Conservation (phyloP, 1,140 invertebrate genomes). For the Vollenhovia emeryi region DNA sequence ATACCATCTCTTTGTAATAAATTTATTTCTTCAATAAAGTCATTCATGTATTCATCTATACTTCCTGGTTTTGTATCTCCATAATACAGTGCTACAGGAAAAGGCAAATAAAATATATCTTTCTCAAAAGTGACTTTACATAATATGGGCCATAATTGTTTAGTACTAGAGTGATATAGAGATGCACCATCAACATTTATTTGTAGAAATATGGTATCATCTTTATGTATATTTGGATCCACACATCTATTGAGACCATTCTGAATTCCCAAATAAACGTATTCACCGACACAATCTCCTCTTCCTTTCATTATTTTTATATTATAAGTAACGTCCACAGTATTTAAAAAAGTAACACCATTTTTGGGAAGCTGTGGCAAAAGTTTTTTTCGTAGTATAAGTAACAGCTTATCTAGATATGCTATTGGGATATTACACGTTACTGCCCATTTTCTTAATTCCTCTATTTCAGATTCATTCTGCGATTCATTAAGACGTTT, state of each 20-base stretch:
- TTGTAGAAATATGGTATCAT: not conserved
- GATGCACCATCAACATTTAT: not conserved
- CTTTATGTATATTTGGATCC: not conserved
- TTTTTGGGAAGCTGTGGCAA: not conserved
- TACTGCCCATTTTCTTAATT: not conserved
- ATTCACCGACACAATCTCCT: not conserved
- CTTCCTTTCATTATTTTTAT: not conserved
- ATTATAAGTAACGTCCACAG: not conserved
- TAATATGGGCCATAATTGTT: constrained; percentile 5
- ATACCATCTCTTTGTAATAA: not conserved
- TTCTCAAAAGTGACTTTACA: not conserved
- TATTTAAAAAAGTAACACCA: not conserved
- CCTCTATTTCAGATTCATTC: not conserved
- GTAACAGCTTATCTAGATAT: not conserved
- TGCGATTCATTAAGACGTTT: not conserved
- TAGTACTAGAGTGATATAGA: not conserved
- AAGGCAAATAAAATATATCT: not conserved
- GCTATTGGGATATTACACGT: not conserved
- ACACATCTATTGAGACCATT: not conserved
- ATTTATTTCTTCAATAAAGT: not conserved
- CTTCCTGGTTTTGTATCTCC: not conserved
- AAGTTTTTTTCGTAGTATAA: not conserved
- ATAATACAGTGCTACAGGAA: not conserved
- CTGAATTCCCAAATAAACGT: not conserved
- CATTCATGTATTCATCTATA: not conserved